Base-by-base conservation (phyloP, 2,888 invertebrate genomes). In the Bombylius major region DNA sequence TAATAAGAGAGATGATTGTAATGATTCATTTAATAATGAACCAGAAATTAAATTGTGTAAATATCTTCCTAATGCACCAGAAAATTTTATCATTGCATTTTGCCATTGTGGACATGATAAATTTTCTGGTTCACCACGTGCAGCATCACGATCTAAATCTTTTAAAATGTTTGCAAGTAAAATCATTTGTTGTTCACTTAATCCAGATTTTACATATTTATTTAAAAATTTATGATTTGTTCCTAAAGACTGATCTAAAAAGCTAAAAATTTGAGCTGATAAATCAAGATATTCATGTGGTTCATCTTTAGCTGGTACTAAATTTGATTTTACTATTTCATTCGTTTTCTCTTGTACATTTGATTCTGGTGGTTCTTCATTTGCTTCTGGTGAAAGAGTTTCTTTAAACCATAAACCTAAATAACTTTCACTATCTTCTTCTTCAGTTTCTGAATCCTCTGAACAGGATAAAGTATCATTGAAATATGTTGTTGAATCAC, bases 401-500 rank as follows among this genome's bases (percentile, higher is more conserved):
- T 94, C 92, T 70, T 95, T 94, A 74, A 96, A 92, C 94, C 94
- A 95, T 62, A 91, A 83, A 0, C 95, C 95, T 58, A 74, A 63
- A 62, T 73, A 73, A 54, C 72, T 71, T 58, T 72, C 72, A 59
- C 73, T 74, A 55, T 74, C 72, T 83, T 90, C 91, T 74, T 92
- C 92, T 69, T 90, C 90, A 47, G 87, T 88, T 57, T 89, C 88
- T 53, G 90, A 91, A 69, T 92, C 93, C 69, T 90, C 90, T 0
- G 92, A 91, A 70, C 90, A 91, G 66, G 93, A 89, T 56, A 89
- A 82, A 75, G 94, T 88, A 75, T 95, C 94, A 75, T 94, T 94
- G 73, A 93, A 94, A 76, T 92, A 95, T n/a, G 93, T 94, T 51
- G 93, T 93, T 11, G 93, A 93, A 75, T 94, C 95, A 5, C 93